phyloP scores from a whole-genome alignment of 1,140 invertebrate species.

The Lanistes nyassanus region DNA sequence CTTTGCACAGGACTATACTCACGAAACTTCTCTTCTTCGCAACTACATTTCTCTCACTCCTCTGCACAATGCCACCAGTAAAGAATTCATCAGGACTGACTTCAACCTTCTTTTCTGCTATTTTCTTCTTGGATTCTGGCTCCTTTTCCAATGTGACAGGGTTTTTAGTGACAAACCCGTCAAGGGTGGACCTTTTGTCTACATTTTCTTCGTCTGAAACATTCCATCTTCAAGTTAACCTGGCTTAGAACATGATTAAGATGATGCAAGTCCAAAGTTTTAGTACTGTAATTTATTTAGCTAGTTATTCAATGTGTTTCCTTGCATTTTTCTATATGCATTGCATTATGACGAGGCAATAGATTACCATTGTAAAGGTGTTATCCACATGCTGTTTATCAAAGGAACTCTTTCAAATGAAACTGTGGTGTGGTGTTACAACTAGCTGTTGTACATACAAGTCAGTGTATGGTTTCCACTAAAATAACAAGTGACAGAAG shows the following conservation, averaged over 20 bases:
- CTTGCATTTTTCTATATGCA: too few relatives aligned
- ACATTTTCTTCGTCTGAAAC: constrained; percentile 42
- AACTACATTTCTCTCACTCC: constrained; percentile 43
- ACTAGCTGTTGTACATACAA: not conserved
- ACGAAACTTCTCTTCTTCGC: constrained; percentile 41
- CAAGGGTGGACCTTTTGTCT: constrained; percentile 39
- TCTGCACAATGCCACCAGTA: constrained; percentile 43
- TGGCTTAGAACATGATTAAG: not conserved
- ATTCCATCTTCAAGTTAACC: not conserved
- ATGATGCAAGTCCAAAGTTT: not conserved
- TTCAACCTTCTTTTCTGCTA: constrained; percentile 30
- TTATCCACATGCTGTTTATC: not conserved
- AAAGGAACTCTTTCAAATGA: not conserved
- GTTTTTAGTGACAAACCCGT: constrained; percentile 41
- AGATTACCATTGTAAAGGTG: too few relatives aligned
- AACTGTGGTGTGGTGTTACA: not conserved
- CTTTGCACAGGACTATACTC: constrained; percentile 4
- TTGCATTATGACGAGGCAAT: too few relatives aligned
- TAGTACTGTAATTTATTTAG: not conserved
- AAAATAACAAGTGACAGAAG: not conserved
- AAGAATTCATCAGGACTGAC: constrained; percentile 57
- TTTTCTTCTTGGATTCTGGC: constrained; percentile 32
- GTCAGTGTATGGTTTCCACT: not conserved
- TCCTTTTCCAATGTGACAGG: not conserved
- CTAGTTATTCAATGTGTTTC: too few relatives aligned